Evolutionary conservation across 23 tunicate genomes (phyloP), one percentile per base, ranked within the genome.

Genomic region (Trididemnum clinides): DNA sequence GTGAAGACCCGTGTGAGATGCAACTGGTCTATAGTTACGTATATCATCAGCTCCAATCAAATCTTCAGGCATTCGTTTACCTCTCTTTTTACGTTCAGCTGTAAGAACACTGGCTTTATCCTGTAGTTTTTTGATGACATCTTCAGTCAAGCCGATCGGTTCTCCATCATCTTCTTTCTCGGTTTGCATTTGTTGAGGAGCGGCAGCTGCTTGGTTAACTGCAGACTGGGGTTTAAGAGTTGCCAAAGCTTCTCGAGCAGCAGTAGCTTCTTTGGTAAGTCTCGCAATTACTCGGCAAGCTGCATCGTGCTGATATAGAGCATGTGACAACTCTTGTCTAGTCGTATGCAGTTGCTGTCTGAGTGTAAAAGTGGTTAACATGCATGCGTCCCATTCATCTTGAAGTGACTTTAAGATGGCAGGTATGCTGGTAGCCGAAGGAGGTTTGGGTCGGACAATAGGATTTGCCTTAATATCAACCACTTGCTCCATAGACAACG

Each of bases 301-400:
- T 26, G 99, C 99, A 72, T 95, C 99, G 37, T 95, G 99, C 89
- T 95, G 99, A 73, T 90, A 90, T 21, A 90, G 57, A 70, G 99
- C 96, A 84, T 90, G 99, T 28, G 96, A 90, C 39, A 95, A 77
- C 50, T 95, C 99, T 86, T 95, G 99, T 64, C 99, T 77, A 1
- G 96, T 95, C 6, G 99, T 95, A 23, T 90, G 92, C 80, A 95
- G 84, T 39, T 95, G 90, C 62, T 90, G 89, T 54, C 93, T 39
- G 18, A 90, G 73, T 0, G 99, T 83, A 34, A 51, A 95, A 0
- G 86, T 84, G 28, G 86, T 96, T 54, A 96, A 79, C 97, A 96
- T 92, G 50, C 92, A 84, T 28, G 99, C 94, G 59, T 96, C 99
- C 97, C 93, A 92, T 73, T 96, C 99, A 84, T 96, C 99, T 85